These are phyloP conservation scores for Pedetes capensis DNA, from an alignment of 2,113 vertebrate species.

Conservation along the genomic window DNA sequence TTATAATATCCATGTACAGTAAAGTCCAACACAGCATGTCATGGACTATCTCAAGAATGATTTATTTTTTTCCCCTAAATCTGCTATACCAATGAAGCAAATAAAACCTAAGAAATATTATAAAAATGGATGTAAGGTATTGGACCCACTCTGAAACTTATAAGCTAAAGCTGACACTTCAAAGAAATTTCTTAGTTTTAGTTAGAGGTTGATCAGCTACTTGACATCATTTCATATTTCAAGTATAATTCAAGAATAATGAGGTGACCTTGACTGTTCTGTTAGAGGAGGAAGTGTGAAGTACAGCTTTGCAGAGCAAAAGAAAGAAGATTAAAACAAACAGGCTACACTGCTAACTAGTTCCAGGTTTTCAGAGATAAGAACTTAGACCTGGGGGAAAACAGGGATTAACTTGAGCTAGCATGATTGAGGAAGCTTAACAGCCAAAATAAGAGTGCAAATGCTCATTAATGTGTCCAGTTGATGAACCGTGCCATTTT, in stretches of 20 bases:
- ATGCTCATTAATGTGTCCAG: neutral
- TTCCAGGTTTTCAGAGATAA: neutral
- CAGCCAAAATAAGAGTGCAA: neutral
- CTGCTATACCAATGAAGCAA: neutral
- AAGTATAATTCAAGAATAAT: neutral
- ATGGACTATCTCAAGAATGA: neutral
- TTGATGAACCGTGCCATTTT: neutral
- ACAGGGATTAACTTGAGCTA: neutral
- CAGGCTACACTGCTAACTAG: too few species aligned
- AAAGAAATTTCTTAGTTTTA: neutral
- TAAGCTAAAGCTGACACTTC: neutral
- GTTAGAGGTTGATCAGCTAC: neutral
- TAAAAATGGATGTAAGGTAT: neutral
- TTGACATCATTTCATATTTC: neutral
- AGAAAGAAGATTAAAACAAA: neutral
- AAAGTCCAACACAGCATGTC: neutral
- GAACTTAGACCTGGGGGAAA: neutral
- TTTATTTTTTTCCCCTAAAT: neutral
- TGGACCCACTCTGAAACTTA: neutral
- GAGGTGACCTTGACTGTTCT: neutral
- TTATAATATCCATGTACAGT: neutral
- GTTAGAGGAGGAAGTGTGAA: neutral
- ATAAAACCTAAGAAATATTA: neutral
- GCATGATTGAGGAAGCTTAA: neutral
- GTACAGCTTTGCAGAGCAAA: neutral